Evolutionary conservation across 2,888 invertebrate genomes (phyloP), one percentile per base, ranked within the genome.

Genomic region (Scrobipalpa atriplicella): DNA sequence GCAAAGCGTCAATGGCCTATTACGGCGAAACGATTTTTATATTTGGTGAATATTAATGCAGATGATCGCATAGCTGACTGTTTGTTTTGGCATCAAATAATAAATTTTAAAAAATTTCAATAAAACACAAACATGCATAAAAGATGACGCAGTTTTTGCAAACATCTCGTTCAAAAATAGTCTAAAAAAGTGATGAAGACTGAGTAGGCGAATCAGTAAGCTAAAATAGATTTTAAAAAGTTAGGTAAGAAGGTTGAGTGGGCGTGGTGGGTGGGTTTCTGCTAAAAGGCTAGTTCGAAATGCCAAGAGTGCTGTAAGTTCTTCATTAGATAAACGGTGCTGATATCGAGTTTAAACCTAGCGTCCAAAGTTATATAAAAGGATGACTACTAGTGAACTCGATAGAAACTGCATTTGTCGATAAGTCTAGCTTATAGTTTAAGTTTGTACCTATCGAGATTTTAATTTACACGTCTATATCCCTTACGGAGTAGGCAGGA

Each of bases 261-360:
- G 54, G 54, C 18, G 54, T 19, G 18, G 54, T 54, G 54, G 54
- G 54, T 11, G 54, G 54, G 18, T 54, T 16, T 13, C 52, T 18
- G 18, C 54, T 21, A 54, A 54, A 54, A 11, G 16, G 8, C 47
- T 54, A 54, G 21, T 21, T 54, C 0, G 2, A 21, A 19, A 21
- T 54, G 18, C 21, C 18, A 19, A 52, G 52, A 7, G 6, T 10
- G 18, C 52, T 18, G 1, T 10, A 18, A 52, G 18, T 9, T 9
- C 9, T 52, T 19, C 10, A n/a, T 19, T 19, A 19, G 52, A 52
- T 52, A 52, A 52, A 18, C 18, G 19, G 21, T 54, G 18, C 21
- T 19, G 54, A 54, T 54, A 54, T 18, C 54, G 10, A 54, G 16
- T 54, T 54, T 18, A 9, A 19, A 54, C 19, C 54, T 54, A 8